phyloP scores from a whole-genome alignment of 2,888 invertebrate species.

The Auanema sp. region DNA sequence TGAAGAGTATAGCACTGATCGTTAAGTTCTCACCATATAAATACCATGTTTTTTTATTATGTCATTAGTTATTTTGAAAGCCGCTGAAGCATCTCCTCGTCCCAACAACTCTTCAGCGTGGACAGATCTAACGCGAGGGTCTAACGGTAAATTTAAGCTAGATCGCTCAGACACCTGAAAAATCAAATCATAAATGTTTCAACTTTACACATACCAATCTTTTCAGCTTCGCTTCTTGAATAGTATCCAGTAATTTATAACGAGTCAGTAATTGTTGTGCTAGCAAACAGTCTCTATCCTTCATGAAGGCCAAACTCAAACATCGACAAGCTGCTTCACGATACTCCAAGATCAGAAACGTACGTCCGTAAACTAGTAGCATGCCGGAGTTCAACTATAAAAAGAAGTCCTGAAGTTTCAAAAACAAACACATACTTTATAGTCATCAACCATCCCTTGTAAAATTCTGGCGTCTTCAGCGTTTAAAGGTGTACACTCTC shows the following conservation, averaged over 20 bases:
- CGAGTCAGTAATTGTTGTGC: neutral
- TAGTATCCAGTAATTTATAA: neutral
- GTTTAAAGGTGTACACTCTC: conserved; percentile 3
- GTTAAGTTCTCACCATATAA: conserved; percentile 15
- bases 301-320: conserved; percentile 7
- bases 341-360: conserved; percentile 16
- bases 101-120: conserved; percentile 10
- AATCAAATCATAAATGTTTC: too few relatives aligned
- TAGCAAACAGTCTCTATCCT: conserved; percentile 5
- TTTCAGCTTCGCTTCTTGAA: neutral
- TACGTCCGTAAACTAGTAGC: conserved; percentile 14
- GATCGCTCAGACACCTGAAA: too few relatives aligned
- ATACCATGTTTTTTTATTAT: conserved; percentile 13
- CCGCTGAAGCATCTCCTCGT: conserved; percentile 14
- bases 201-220: neutral
- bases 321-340: conserved; percentile 15
- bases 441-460: conserved; percentile 6
- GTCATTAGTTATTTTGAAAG: conserved; percentile 10
- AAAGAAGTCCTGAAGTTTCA: too few relatives aligned
- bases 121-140: conserved; percentile 10
- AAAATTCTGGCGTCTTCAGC: conserved; percentile 1
- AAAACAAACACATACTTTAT: too few relatives aligned
- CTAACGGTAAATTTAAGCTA: neutral
- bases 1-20: neutral
- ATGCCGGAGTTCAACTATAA: conserved; percentile 14